Evolutionary conservation across 2,797 vertebrate genomes (phyloP), one percentile per base, ranked within the genome.

Genomic region (Diplodus sargus): DNA sequence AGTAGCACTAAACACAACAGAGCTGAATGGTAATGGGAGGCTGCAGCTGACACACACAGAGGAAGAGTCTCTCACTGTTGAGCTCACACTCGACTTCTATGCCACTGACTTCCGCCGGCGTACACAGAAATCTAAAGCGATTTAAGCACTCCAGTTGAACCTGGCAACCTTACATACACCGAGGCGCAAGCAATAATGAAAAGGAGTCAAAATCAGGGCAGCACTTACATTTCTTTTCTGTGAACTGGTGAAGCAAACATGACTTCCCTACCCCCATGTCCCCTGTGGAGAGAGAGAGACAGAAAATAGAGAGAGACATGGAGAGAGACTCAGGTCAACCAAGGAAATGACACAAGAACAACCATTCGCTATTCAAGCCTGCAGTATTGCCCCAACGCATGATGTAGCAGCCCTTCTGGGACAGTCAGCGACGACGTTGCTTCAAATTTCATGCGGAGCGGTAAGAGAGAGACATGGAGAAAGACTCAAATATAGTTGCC

Each of bases 221-320:
- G 84, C 92, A 97, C 97, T 99, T 96, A 99, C 98, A 99, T 96
- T 99, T 99, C 95, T 99, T 99, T 96, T 99, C 98, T 95, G 98
- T 99, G 93, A 99, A 99, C 43, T 99, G 98, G 90, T 99, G 98
- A 93, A 99, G 98, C 95, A 99, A 97, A 95, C 98, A 99, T 88
- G 98, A 99, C 94, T 99, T 99, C 85, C 98, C 98, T 90, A 99
- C 98, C 85, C 98, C 98, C 98, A 99, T 99, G 92, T 99, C 98
- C 83, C 98, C 98, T 99, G 93, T 70, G 61, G 54, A 87, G 74
- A 80, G 59, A 80, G 59, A 73, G 22, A 74, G 30, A 82, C 18
- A 74, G 39, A 76, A 6, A 45, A 22, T 14, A 47, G 18, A 51
- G 39, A 71, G 18, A 76, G 57, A 43, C 13, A 34, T 0, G 51